Conservation (phyloP, 2,113 vertebrate species). For the Sisor rabdophorus region DNA sequence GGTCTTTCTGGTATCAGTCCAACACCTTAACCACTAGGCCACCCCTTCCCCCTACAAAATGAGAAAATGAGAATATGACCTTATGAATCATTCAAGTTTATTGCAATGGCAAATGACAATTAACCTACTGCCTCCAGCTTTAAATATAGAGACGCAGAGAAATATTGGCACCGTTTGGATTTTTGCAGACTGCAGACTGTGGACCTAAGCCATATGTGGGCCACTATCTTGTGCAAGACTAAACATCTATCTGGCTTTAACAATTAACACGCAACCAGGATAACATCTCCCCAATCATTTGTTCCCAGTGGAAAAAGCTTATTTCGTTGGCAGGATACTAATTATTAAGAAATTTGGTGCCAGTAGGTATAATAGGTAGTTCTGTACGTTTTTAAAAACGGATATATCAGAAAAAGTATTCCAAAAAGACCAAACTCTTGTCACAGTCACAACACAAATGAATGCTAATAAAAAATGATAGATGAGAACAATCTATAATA, state of each 20-base stretch:
- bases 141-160: not conserved
- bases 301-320: not conserved
- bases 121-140: not conserved
- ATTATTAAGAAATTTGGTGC: slow-evolving; percentile 1
- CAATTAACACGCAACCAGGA: not conserved
- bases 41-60: no score
- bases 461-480: no score
- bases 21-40: no score
- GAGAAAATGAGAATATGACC: not conserved
- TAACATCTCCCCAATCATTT: slow-evolving; percentile 1
- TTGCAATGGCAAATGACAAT: not conserved
- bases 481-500: no score
- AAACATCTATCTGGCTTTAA: not conserved
- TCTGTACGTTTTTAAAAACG: slow-evolving; percentile 22
- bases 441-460: no score
- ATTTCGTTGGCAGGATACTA: slow-evolving; percentile 3
- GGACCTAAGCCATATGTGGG: not conserved
- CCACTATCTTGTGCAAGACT: not conserved
- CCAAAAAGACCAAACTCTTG: slow-evolving; percentile 29
- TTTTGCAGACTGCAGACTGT: slow-evolving; percentile 8
- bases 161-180: not conserved
- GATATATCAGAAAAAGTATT: slow-evolving; percentile 12
- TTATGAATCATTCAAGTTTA: not conserved
- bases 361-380: slow-evolving; percentile 5
- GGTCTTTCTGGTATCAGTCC: no score